These are phyloP conservation scores for Hirtodrosophila trivittata DNA, from an alignment of 2,888 invertebrate genomes.

Conservation along the genomic window DNA sequence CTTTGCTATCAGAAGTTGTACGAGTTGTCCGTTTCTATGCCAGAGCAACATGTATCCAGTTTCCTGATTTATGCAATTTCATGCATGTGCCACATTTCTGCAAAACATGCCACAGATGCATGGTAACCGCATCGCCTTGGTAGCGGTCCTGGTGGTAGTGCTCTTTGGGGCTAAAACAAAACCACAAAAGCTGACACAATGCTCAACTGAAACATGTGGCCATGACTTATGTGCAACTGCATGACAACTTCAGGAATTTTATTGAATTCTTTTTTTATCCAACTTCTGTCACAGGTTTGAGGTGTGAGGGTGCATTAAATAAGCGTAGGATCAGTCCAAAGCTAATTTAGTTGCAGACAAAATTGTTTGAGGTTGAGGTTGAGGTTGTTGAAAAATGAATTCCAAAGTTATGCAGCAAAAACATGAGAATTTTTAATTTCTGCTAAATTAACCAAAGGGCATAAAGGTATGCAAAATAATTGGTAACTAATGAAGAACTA, in stretches of 20 bases:
- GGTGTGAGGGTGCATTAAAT: constrained; percentile 31
- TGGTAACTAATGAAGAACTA: background rate
- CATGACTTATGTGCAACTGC: constrained; percentile 50
- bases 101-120: constrained; percentile 48
- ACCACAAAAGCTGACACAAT: constrained; percentile 58
- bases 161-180: constrained; percentile 35
- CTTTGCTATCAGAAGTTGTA: constrained; percentile 50
- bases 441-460: too few species aligned
- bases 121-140: constrained; percentile 15
- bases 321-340: constrained; percentile 11
- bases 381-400: too few species aligned
- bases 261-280: constrained; percentile 14
- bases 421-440: too few species aligned
- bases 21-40: constrained; percentile 37
- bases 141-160: background rate
- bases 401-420: too few species aligned
- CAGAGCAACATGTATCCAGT: constrained; percentile 44
- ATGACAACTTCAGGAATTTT: constrained; percentile 43
- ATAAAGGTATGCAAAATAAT: too few species aligned
- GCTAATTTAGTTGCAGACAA: constrained; percentile 19
- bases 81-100: constrained; percentile 54
- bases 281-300: background rate
- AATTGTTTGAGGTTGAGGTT: too few species aligned
- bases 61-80: constrained; percentile 71
- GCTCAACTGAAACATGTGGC: constrained; percentile 60